These are phyloP conservation scores for Prunella strophiata DNA, from an alignment of 2,797 vertebrate species.

Conservation along the genomic window DNA sequence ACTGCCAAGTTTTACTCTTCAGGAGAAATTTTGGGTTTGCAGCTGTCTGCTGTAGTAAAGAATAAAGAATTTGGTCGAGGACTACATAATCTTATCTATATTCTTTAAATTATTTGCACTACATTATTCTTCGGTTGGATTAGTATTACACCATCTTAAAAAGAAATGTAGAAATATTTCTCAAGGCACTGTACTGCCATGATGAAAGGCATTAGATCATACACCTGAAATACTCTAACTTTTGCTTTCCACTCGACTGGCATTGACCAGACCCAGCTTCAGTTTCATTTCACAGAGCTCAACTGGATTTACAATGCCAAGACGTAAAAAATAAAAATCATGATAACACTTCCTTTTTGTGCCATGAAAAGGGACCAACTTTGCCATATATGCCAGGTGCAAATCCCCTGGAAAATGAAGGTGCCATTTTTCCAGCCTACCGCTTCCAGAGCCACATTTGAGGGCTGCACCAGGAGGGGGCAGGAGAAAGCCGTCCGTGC, in stretches of 20 bases:
- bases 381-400: not conserved
- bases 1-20: not conserved
- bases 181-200: not conserved
- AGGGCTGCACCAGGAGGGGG: conserved; percentile 67
- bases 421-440: conserved; percentile 28
- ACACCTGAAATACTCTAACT: not conserved
- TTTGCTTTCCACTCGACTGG: not conserved
- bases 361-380: not conserved
- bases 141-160: not conserved
- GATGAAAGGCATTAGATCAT: not conserved
- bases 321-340: not conserved
- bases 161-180: not conserved
- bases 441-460: conserved; percentile 2
- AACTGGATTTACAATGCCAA: not conserved
- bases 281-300: not conserved
- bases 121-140: not conserved
- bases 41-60: not conserved
- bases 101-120: not conserved
- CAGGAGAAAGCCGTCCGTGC: conserved; percentile 62
- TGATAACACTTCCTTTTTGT: not conserved
- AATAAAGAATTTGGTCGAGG: not conserved
- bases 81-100: not conserved
- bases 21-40: not conserved
- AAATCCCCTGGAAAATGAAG: not conserved
- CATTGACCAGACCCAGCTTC: not conserved